phyloP scores from a whole-genome alignment of 2,888 invertebrate species.

The Eupithecia inturbata region DNA sequence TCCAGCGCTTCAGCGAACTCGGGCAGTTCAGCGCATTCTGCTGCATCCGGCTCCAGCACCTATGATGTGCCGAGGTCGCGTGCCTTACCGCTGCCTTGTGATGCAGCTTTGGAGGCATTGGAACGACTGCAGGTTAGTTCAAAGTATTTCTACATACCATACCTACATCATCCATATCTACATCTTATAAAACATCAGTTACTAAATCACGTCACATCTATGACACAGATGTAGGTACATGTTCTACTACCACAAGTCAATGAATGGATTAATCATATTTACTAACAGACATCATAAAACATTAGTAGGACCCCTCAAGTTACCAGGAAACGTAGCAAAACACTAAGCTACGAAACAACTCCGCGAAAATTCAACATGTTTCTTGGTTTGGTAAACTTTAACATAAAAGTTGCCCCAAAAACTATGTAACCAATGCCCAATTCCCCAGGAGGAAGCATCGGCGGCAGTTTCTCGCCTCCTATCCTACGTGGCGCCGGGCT shows the following conservation, averaged over 20 bases:
- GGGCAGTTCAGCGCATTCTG: constrained; percentile 76
- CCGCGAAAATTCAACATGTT: too few relatives aligned
- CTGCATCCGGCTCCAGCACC: constrained; percentile 80
- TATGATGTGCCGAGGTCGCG: constrained; percentile 79
- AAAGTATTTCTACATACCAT: background rate
- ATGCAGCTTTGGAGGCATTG: constrained; percentile 78
- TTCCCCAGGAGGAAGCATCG: constrained; percentile 88
- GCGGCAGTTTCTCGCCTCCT: constrained; percentile 89
- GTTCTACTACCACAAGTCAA: too few relatives aligned
- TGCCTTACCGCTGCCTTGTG: constrained; percentile 78
- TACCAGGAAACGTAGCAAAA: too few relatives aligned
- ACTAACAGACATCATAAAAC: too few relatives aligned
- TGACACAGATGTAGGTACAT: too few relatives aligned
- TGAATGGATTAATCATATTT: too few relatives aligned
- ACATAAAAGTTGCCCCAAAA: too few relatives aligned
- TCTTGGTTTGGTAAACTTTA: too few relatives aligned
- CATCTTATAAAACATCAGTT: background rate
- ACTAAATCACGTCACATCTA: too few relatives aligned
- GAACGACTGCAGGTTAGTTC: constrained; percentile 83
- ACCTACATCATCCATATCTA: too few relatives aligned
- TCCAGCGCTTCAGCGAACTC: constrained; percentile 81
- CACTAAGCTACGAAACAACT: too few relatives aligned
- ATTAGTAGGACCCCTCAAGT: too few relatives aligned
- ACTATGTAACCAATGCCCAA: background rate
- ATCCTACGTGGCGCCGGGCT: constrained; percentile 90